Conservation (phyloP, 2,888 invertebrate species). For the Orthosia gracilis region DNA sequence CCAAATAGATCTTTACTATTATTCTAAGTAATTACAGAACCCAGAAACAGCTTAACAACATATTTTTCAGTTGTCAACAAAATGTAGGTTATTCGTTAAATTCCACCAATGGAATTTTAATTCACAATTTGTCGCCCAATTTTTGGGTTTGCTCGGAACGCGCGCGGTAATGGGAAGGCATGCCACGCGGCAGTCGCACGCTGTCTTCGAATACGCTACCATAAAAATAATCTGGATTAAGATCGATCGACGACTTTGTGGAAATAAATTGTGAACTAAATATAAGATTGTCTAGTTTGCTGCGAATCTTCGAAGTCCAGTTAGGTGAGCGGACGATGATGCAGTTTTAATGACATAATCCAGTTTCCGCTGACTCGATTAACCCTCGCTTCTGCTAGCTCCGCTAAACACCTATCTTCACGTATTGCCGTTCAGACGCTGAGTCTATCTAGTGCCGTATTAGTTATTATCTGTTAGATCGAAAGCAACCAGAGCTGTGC, state of each 20-base stretch:
- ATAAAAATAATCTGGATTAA: conserved; percentile 78
- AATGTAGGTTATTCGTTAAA: conserved; percentile 52
- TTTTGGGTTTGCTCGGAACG: conserved; percentile 81
- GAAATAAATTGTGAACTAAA: conserved; percentile 44
- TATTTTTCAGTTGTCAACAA: conserved; percentile 55
- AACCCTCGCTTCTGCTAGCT: conserved; percentile 80
- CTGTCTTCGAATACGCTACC: conserved; percentile 75
- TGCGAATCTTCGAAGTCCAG: conserved; percentile 80
- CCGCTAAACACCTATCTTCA: conserved; percentile 83
- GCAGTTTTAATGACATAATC: conserved; percentile 89
- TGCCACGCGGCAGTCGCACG: conserved; percentile 81
- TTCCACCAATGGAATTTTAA: conserved; percentile 83
- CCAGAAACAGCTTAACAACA: conserved; percentile 16
- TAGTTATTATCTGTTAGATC: conserved; percentile 79
- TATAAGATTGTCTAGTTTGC: conserved; percentile 46
- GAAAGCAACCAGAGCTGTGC: conserved; percentile 70
- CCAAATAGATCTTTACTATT: conserved; percentile 4
- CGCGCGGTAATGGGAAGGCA: conserved; percentile 83
- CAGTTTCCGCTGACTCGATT: conserved; percentile 88
- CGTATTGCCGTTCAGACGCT: conserved; percentile 74
- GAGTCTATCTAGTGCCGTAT: conserved; percentile 76
- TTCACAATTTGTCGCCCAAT: conserved; percentile 84
- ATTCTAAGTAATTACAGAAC: background rate
- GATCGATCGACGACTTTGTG: conserved; percentile 63
- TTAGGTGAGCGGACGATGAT: conserved; percentile 83